Base-by-base conservation (phyloP, 2,888 invertebrate genomes). In the Habrosyne pyritoides region DNA sequence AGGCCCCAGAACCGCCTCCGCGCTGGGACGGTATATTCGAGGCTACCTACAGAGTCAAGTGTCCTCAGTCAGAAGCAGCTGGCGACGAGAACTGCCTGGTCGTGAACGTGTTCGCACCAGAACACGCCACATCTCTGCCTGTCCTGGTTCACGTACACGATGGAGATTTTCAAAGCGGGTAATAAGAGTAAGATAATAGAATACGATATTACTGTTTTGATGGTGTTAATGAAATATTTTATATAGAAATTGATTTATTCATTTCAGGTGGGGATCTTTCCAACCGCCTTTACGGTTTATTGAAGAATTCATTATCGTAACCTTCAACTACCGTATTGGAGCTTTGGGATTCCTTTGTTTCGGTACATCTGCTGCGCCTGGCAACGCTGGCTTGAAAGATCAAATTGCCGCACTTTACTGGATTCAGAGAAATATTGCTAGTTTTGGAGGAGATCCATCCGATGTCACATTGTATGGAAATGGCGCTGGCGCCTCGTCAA, bases 331-430 rank as follows among this genome's bases (percentile, higher is more conserved):
- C 59, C 82, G 92, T 0, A 73, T 92, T 0, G 89, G 93, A 14
- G 75, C 81, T 1, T 70, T 91, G 0, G 93, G 93, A 4, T 93
- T 93, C 68, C 75, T 93, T 0, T 89, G 88, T 55, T 78, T 91
- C 0, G 80, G 79, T 12, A 78, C 75, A 2, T 61, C 69, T 0
- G 82, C 77, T 1, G 83, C 81, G 0, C 81, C 88, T 0, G 93
- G 91, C 1, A 93, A 93, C 55, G 86, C 83, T 1, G 93, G 92
- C 0, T 61, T 93, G 12, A 92, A 91, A 57, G 93, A 93, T 65
- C 89, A 89, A 63, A 75, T 90, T 21, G 84, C 87, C 0, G 90
- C 88, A 0, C 66, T 93, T 1, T 84, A 89, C 64, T 93, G 93
- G 93, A 68, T 93, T 0, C 78, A 89, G 30, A 81, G 71, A 52